Evolutionary conservation across 2,888 invertebrate species (phyloP), one percentile per base, ranked within the genome.

Genomic region (Lepidocyrtoides sp.): DNA sequence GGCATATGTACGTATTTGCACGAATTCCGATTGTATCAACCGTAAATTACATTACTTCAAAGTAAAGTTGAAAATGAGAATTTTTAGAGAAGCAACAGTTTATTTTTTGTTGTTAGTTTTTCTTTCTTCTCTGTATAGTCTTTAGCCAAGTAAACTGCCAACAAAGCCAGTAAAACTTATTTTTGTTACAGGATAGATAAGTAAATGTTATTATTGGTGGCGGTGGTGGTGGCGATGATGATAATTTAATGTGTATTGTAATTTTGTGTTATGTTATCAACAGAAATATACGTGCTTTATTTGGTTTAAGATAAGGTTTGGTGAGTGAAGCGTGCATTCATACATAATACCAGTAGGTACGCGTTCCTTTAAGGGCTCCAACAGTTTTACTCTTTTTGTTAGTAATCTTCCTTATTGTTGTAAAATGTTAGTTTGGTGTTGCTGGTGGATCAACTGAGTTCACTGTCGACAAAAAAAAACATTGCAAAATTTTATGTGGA

Each of bases 151-250:
- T 57, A 5, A 17, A n/a, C n/a, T n/a, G n/a, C n/a, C n/a, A n/a
- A n/a, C n/a, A n/a, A n/a, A n/a, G n/a, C n/a, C n/a, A n/a, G n/a
- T n/a, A n/a, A n/a, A n/a, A n/a, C 20, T 3, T 57, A 17, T 57
- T 57, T 57, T 12, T n/a, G 54, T 57, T 57, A 57, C 54, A n/a
- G 54, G 54, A 20, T 20, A 57, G n/a, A 17, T 57, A 57, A 57
- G 8, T 3, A 51, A 12, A 57, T 12, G 54, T n/a, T n/a, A 57
- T 57, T 57, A 2, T 17, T n/a, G n/a, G n/a, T n/a, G n/a, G n/a
- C n/a, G n/a, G 2, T 20, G 8, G 5, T 51, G n/a, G 17, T 17
- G 20, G n/a, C n/a, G n/a, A n/a, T n/a, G n/a, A n/a, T n/a, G n/a
- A n/a, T n/a, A n/a, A n/a, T n/a, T n/a, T n/a, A n/a, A n/a, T 57